Conservation (phyloP, 2,797 vertebrate species). For the Psittacula echo region DNA sequence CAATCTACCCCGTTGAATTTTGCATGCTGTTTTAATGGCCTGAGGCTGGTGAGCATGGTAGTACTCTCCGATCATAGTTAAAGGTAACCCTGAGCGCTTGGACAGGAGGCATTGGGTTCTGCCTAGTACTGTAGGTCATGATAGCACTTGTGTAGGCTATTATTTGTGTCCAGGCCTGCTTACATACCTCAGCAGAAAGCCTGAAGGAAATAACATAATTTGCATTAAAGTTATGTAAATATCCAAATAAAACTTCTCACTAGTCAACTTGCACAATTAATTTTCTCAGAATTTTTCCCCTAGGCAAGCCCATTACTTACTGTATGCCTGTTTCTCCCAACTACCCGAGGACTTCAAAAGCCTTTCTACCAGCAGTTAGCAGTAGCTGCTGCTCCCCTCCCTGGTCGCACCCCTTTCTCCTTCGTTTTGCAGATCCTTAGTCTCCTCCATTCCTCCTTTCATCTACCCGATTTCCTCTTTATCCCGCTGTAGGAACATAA, state of each 20-base stretch:
- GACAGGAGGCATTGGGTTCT: not conserved
- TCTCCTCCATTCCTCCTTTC: not conserved
- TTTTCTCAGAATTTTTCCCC: not conserved
- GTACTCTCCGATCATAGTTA: not conserved
- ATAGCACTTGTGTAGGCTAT: not conserved
- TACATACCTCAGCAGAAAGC: not conserved
- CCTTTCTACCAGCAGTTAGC: not conserved
- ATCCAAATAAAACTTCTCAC: not conserved
- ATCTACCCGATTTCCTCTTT: not conserved
- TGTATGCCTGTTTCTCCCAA: accelerated
- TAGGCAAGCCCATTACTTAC: not conserved
- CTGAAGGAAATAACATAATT: not conserved
- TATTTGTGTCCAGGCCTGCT: not conserved
- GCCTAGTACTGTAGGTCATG: not conserved
- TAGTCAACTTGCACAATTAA: not conserved
- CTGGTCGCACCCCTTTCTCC: not conserved
- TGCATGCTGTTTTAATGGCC: not conserved
- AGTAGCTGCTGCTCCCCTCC: not conserved
- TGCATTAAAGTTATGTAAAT: not conserved
- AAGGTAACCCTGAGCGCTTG: not conserved
- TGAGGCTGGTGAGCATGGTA: not conserved
- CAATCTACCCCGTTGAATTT: accelerated
- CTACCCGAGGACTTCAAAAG: not conserved
- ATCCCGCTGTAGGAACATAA: not conserved
- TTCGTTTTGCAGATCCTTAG: not conserved